phyloP scores from a whole-genome alignment of 2,113 vertebrate species.

The Pandion haliaetus region DNA sequence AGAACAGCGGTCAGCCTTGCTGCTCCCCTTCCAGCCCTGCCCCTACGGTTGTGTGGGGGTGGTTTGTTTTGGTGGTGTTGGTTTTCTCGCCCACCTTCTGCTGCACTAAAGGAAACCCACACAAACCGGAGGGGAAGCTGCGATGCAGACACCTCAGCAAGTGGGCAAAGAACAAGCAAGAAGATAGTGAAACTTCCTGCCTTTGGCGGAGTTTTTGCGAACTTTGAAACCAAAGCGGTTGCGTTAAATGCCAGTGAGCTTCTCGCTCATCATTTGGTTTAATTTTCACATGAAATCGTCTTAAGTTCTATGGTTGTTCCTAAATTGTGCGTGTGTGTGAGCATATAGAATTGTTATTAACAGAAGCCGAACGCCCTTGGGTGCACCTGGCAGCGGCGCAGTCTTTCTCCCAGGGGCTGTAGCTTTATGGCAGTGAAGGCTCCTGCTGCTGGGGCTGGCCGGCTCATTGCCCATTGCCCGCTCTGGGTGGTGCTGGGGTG shows the following conservation, averaged over 20 bases:
- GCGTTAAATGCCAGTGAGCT: accelerated
- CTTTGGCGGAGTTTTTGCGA: neutral
- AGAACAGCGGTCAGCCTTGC: neutral
- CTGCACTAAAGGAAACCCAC: neutral
- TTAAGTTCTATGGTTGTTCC: neutral
- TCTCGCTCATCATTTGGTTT: accelerated
- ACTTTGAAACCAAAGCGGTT: neutral
- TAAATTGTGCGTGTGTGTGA: accelerated
- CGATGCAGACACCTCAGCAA: neutral
- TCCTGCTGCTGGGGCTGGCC: neutral
- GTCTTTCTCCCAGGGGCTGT: neutral
- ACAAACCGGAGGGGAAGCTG: neutral
- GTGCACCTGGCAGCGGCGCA: accelerated
- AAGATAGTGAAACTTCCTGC: neutral
- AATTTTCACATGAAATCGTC: neutral
- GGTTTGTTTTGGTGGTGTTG: neutral
- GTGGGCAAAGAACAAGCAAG: neutral
- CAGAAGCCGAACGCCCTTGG: neutral
- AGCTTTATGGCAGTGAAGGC: neutral
- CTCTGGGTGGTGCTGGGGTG: neutral
- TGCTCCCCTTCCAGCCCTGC: neutral
- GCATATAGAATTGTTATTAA: accelerated
- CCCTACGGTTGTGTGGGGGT: neutral
- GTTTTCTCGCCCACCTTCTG: neutral
- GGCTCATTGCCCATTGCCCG: accelerated